These are phyloP conservation scores for Nymphalis urticae DNA, from an alignment of 2,888 invertebrate genomes.

Conservation along the genomic window DNA sequence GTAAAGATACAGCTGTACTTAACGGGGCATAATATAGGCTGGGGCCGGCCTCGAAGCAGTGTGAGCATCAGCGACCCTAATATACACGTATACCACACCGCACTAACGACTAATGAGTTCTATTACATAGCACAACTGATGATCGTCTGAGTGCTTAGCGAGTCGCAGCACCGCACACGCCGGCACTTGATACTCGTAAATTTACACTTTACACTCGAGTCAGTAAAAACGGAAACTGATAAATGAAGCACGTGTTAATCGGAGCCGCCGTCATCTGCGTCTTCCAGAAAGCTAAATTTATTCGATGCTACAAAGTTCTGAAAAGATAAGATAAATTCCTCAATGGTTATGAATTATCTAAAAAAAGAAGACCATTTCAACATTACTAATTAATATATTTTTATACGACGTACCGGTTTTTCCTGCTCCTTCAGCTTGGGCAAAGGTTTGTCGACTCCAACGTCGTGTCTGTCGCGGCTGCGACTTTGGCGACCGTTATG, in stretches of 20 bases:
- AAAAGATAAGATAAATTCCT: constrained; percentile 48
- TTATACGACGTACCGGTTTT: constrained; percentile 76
- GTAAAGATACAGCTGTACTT: constrained; percentile 22
- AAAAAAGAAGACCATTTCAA: too few relatives aligned
- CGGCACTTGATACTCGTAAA: constrained; percentile 71
- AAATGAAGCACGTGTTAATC: constrained; percentile 61
- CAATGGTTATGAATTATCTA: too few relatives aligned
- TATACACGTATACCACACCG: constrained; percentile 50
- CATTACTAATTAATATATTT: too few relatives aligned
- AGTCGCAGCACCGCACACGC: constrained; percentile 47
- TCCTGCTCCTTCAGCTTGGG: constrained; percentile 88
- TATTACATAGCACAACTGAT: constrained; percentile 68
- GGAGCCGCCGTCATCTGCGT: constrained; percentile 82
- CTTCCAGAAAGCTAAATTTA: constrained; percentile 88
- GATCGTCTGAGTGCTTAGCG: constrained; percentile 62
- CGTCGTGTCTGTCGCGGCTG: constrained; percentile 57
- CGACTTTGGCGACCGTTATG: constrained; percentile 62
- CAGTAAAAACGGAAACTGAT: constrained; percentile 62
- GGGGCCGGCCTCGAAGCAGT: constrained; percentile 69
- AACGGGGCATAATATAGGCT: constrained; percentile 56
- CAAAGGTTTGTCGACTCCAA: constrained; percentile 70
- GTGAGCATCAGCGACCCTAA: constrained; percentile 56
- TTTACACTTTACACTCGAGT: constrained; percentile 79
- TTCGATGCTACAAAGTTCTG: constrained; percentile 89
- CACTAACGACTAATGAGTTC: constrained; percentile 70